These are phyloP conservation scores for Percopsis transmontana DNA, from an alignment of 2,113 vertebrate species.

Conservation along the genomic window DNA sequence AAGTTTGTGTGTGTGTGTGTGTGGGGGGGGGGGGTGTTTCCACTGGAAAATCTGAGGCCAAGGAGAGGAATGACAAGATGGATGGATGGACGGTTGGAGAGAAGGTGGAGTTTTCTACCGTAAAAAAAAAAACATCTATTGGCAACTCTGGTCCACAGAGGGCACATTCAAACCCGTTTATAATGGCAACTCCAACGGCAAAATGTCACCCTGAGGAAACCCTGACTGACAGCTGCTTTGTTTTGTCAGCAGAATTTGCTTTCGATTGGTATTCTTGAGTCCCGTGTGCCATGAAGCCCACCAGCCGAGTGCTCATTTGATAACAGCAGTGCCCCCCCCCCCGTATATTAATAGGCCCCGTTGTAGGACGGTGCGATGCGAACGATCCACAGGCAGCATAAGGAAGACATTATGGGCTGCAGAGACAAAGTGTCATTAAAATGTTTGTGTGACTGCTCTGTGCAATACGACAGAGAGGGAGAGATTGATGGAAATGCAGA, in stretches of 20 bases:
- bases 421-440: conserved; percentile 6
- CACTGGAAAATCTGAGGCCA: too few relatives aligned
- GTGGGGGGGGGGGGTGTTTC: too few relatives aligned
- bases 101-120: conserved; percentile 10
- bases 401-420: conserved; percentile 20
- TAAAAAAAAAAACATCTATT: conserved; percentile 21
- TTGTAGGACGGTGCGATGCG: conserved; percentile 1
- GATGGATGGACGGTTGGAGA: neutral
- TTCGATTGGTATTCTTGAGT: neutral
- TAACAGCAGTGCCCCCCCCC: neutral
- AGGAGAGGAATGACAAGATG: neutral
- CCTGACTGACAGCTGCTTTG: neutral
- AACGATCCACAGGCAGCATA: conserved; percentile 14
- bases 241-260: neutral
- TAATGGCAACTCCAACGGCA: neutral
- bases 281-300: neutral
- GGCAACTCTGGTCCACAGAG: conserved; percentile 8
- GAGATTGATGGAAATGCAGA: neutral
- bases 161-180: neutral
- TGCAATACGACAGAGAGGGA: neutral
- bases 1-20: too few relatives aligned
- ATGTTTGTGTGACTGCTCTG: conserved; percentile 8
- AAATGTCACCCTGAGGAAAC: neutral
- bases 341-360: conserved; percentile 7
- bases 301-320: neutral